Base-by-base conservation (phyloP, 64 coral and sea anemone genomes). In the Hydrozoanthus tunicans region DNA sequence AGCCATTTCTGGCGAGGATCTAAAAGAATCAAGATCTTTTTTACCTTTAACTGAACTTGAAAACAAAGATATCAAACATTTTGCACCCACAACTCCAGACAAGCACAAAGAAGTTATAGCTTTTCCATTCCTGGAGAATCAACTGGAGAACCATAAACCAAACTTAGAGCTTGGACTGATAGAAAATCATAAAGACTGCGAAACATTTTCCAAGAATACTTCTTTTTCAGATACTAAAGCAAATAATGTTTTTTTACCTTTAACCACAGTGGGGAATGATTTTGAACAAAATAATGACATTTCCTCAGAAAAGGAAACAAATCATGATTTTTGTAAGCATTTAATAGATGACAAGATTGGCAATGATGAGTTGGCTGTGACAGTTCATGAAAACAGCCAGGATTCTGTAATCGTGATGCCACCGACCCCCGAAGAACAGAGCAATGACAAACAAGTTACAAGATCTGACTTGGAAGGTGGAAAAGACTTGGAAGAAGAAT, bases 381-480 rank as follows among this genome's bases (percentile, higher is more conserved):
- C 23, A 7, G 52, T 17, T 9, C 9, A 7, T 32, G 84, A 88
- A 88, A 60, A 52, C 43, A 13, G 14, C 55, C 12, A 56, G 56
- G 69, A 60, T 88, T 17, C 56, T 59, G 32, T 24, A 6, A 58
- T 88, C 6, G 51, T 26, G 2, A 88, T 88, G 26, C 84, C 69
- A 9, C 23, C 56, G 5, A 88, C 56, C 12, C 84, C 69, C 15
- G 84, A 88, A 73, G 70, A 88, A 69, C 55, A 88, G 9, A 26
- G 12, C 27, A 69, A 71, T 58, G 56, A 88, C 24, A 88, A 73
- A 26, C 17, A 58, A 24, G 55, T 73, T 5, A 32, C 53, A 10
- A 20, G 12, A 5, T 56, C n/a, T 4, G 12, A 43, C 3, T 55
- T 27, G 3, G 84, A 88, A 15, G 59, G 26, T 15, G 51, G 53